A percentile compares a stretch with the other conserved stretches of the same genome.
Evolutionary conservation across 2,888 invertebrate genomes (phyloP).

Genomic region (Amiota communis): DNA sequence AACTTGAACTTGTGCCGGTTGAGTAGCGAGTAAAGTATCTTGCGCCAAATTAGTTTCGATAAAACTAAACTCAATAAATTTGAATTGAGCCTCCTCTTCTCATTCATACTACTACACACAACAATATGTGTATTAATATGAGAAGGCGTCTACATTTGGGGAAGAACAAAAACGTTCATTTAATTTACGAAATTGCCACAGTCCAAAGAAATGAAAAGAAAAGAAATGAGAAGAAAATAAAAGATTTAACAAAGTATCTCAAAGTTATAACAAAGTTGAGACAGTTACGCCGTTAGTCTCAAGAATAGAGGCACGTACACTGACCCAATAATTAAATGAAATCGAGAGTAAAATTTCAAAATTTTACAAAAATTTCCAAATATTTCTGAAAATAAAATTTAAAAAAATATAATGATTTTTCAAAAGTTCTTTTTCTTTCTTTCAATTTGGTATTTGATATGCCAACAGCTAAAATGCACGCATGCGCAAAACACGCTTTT

Average conservation of each 20-base stretch:
- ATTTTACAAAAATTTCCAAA: background rate
- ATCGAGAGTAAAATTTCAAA: constrained; percentile 66
- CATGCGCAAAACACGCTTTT: constrained; percentile 20
- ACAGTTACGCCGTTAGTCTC: constrained; percentile 33
- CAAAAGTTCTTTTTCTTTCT: background rate
- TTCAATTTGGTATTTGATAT: background rate
- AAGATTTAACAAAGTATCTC: no score
- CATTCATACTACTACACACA: background rate
- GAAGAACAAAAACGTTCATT: constrained; percentile 27
- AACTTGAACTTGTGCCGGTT: no score
- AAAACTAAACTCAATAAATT: constrained; percentile 14
- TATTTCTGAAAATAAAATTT: no score
- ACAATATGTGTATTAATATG: background rate
- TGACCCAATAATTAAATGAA: constrained; percentile 71
- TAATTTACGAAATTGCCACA: constrained; percentile 32
- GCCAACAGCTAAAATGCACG: constrained; percentile 26
- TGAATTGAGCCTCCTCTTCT: background rate
- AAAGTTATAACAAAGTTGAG: no score
- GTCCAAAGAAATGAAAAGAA: constrained; percentile 10
- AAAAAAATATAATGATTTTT: no score
- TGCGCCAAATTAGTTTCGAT: constrained; percentile 58
- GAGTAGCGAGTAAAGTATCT: background rate
- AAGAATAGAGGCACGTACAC: constrained; percentile 37
- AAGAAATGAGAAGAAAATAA: background rate
- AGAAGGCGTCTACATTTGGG: constrained; percentile 15